Evolutionary conservation across 1,140 invertebrate species (phyloP).

Genomic region (Sweltsa coloradensis): DNA sequence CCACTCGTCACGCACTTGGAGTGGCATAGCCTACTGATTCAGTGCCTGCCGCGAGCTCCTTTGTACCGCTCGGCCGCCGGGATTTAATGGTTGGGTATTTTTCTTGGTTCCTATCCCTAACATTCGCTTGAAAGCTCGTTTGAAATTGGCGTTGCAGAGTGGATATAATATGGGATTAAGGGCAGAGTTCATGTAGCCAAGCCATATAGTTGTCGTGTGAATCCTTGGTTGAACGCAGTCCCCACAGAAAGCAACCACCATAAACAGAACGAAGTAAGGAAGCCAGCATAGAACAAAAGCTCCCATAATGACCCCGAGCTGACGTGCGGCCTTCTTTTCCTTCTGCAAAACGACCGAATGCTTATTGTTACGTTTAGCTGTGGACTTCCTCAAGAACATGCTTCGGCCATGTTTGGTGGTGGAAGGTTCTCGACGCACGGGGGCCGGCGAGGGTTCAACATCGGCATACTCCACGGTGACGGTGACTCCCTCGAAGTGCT

Average conservation of each 20-base stretch:
- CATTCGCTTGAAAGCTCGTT: constrained; percentile 38
- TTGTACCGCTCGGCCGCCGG: too few species aligned
- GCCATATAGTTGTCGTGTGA: constrained; percentile 38
- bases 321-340: constrained; percentile 49
- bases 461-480: constrained; percentile 22
- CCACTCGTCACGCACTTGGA: too few species aligned
- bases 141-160: constrained; percentile 41
- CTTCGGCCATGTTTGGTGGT: background rate
- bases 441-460: background rate
- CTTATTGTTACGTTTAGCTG: background rate
- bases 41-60: too few species aligned
- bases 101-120: constrained; percentile 18
- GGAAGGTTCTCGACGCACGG: background rate
- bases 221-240: constrained; percentile 30
- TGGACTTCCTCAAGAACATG: background rate
- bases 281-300: constrained; percentile 51
- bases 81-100: too few species aligned
- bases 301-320: constrained; percentile 50
- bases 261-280: constrained; percentile 49
- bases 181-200: constrained; percentile 43
- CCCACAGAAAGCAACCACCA: constrained; percentile 46
- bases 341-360: constrained; percentile 28
- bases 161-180: constrained; percentile 44
- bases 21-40: too few species aligned
- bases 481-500: too few species aligned